Evolutionary conservation across 2,797 vertebrate genomes (phyloP).

Genomic region (Lycodopsis pacificus): DNA sequence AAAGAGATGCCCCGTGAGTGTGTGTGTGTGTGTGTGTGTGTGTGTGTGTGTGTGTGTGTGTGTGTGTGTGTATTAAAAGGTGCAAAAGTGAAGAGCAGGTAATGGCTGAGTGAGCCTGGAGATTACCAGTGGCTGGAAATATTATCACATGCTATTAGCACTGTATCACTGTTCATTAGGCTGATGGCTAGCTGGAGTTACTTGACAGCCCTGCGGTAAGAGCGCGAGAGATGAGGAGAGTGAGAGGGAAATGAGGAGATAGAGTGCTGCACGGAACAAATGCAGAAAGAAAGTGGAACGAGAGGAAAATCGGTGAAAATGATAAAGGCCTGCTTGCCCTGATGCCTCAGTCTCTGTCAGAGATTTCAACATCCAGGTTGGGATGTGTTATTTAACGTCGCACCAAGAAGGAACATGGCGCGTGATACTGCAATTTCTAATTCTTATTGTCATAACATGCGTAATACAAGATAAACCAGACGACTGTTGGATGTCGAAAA

Average conservation of each 20-base stretch:
- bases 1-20: conserved; percentile 22
- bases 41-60: conserved; percentile 12
- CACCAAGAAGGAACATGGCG: conserved; percentile 3
- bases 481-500: conserved; percentile 33
- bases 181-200: conserved; percentile 65
- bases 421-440: conserved; percentile 20
- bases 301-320: conserved; percentile 35
- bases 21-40: conserved; percentile 1
- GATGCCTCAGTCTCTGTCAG: conserved; percentile 44
- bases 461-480: conserved; percentile 42
- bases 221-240: conserved; percentile 32
- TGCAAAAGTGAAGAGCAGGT: conserved; percentile 64
- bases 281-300: conserved; percentile 26
- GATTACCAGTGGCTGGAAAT: conserved; percentile 79
- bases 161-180: conserved; percentile 81
- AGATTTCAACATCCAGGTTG: conserved; percentile 28
- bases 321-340: conserved; percentile 32
- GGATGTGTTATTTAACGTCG: conserved; percentile 11
- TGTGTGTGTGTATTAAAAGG: conserved; percentile 24
- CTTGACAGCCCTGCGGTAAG: conserved; percentile 58
- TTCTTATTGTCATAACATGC: conserved; percentile 30
- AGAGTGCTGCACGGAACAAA: conserved; percentile 21
- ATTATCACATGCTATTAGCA: conserved; percentile 82
- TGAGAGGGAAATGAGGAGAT: conserved; percentile 2
- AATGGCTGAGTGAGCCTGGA: conserved; percentile 71